Percentiles rank a stretch among this genome's conserved stretches.
Evolutionary conservation across 2,888 invertebrate genomes (phyloP).

Genomic region (Drosophila algonquin): DNA sequence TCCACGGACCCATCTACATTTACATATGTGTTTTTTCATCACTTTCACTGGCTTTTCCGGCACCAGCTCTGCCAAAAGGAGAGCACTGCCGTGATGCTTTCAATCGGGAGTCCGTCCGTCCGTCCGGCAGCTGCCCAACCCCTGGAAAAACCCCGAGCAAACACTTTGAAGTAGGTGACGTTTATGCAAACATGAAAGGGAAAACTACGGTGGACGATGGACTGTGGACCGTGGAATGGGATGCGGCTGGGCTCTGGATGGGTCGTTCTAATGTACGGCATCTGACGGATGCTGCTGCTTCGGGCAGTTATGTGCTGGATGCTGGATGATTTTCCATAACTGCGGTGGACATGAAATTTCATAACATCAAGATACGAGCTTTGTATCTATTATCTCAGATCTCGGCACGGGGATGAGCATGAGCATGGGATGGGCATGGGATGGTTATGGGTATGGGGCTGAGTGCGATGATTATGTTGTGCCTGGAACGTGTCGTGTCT

Average conservation of each 20-base stretch:
- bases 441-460: constrained; percentile 29
- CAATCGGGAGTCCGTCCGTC: constrained; percentile 17
- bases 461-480: constrained; percentile 46
- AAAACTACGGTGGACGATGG: neutral
- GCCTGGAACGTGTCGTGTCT: constrained; percentile 8
- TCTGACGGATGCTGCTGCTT: constrained; percentile 50
- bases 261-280: neutral
- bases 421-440: neutral
- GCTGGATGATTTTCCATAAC: constrained; percentile 39
- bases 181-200: constrained; percentile 65
- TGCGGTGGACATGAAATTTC: constrained; percentile 54
- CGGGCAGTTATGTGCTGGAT: constrained; percentile 24
- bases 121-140: constrained; percentile 51
- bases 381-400: constrained; percentile 71
- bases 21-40: constrained; percentile 58
- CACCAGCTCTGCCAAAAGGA: constrained; percentile 32
- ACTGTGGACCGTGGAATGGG: constrained; percentile 1
- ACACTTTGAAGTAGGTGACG: constrained; percentile 73
- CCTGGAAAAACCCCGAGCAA: constrained; percentile 46
- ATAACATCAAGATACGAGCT: constrained; percentile 77
- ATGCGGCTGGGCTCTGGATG: neutral
- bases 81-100: constrained; percentile 47
- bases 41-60: constrained; percentile 51
- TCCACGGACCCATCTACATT: constrained; percentile 31
- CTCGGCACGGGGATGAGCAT: constrained; percentile 7